Evolutionary conservation across 2,113 vertebrate genomes (phyloP), one percentile per base, ranked within the genome.

Genomic region (Zapornia atra): DNA sequence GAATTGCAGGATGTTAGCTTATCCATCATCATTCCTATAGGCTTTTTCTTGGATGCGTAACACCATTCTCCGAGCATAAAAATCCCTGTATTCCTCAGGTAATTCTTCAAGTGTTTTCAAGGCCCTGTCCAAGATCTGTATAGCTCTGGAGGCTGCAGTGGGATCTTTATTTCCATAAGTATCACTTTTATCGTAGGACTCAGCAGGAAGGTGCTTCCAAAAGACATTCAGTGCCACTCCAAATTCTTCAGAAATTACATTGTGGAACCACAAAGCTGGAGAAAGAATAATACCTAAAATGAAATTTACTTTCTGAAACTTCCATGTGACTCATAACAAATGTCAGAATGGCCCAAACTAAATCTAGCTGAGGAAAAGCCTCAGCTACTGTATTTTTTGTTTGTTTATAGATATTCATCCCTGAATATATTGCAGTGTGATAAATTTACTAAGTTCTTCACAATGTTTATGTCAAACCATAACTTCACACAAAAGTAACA

Each of bases 221-320:
- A 99, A 99, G 75, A 99, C 97, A 65, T 99, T 99, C 38, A 99
- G 97, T 21, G 99, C 99, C 34, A 99, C 98, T 78, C 99, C 99
- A 93, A 99, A 99, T 90, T 99, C 98, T 96, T 99, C 98, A 79
- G 99, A 99, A 82, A 98, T 96, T 16, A 99, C 99, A 96, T 99
- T 99, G 88, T 99, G 99, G 97, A 99, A 99, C 99, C 99, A 99
- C 96, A 99, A 96, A 69, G 99, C 99, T 99, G 97, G 31, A 81
- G 54, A 82, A 92, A 54, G 60, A 91, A 70, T 31, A 91, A 89
- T 40, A 33, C 72, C 77, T 94, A 63, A 95, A 92, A 82, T 95
- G 44, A 96, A 96, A 97, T 97, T 36, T 31, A 82, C 51, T 59
- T 64, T 70, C 90, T 93, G 51, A 90, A 91, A 96, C 36, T 71